Percentiles rank a stretch among this genome's conserved stretches.
These are phyloP conservation scores for Semicossyphus pulcher DNA, from an alignment of 2,113 vertebrate genomes.

Conservation along the genomic window DNA sequence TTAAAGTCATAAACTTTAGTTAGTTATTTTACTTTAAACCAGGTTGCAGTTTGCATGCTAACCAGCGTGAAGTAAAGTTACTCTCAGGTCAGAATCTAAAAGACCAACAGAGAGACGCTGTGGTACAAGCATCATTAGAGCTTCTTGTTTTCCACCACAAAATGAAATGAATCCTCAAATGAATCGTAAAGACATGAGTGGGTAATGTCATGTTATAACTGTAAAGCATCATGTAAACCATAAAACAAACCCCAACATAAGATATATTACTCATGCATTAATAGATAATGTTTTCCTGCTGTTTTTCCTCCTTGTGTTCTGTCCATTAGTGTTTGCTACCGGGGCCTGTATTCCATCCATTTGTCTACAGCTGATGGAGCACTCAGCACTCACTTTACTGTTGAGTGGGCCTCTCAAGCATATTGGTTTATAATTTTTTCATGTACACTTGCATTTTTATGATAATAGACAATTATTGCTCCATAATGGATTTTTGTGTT, in stretches of 20 bases:
- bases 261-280: conserved; percentile 17
- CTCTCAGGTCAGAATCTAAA: not conserved
- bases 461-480: conserved; percentile 29
- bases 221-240: conserved; percentile 24
- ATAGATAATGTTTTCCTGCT: conserved; percentile 32
- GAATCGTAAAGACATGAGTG: not conserved
- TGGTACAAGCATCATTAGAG: not conserved
- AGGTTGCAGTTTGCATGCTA: not conserved
- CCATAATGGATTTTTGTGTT: conserved; percentile 32
- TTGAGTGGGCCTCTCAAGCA: conserved; percentile 29
- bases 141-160: conserved; percentile 14
- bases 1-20: too few relatives aligned
- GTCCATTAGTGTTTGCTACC: conserved; percentile 42
- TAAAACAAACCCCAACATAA: conserved; percentile 8
- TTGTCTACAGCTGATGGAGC: conserved; percentile 30
- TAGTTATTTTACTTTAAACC: too few relatives aligned
- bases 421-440: conserved; percentile 50
- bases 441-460: conserved; percentile 51
- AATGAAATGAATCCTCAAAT: not conserved
- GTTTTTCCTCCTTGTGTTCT: not conserved
- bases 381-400: conserved; percentile 47
- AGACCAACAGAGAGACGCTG: not conserved
- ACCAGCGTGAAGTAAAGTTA: not conserved
- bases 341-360: conserved; percentile 3
- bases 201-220: not conserved